Percentiles rank a stretch among this genome's conserved stretches.
Evolutionary conservation across 2,888 invertebrate genomes (phyloP).

Genomic region (Amphipyra tragopoginis): DNA sequence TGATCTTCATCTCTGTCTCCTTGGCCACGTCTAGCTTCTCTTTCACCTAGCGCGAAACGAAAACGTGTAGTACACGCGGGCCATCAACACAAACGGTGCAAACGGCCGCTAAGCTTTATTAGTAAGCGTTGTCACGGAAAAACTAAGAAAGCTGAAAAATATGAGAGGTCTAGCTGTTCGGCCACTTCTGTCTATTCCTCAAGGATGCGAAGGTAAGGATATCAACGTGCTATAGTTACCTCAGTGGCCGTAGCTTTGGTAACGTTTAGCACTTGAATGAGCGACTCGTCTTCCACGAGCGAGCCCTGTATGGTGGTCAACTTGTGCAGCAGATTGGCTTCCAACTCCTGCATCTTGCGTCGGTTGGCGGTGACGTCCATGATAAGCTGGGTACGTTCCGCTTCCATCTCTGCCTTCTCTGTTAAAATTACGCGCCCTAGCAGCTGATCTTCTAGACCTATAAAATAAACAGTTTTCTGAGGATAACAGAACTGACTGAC

Average conservation of each 20-base stretch:
- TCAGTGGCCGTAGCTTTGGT: constrained; percentile 95
- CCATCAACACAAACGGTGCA: too few relatives aligned
- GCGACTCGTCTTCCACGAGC: constrained; percentile 95
- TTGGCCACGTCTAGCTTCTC: constrained; percentile 94
- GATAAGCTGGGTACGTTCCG: constrained; percentile 94
- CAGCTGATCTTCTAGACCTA: constrained; percentile 95
- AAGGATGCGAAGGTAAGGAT: too few relatives aligned
- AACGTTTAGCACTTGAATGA: constrained; percentile 94
- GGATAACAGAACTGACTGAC: too few relatives aligned
- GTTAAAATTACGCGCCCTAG: constrained; percentile 95
- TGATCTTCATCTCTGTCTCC: constrained; percentile 95
- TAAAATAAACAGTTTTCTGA: not conserved
- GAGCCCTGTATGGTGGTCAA: constrained; percentile 96
- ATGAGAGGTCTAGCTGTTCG: too few relatives aligned
- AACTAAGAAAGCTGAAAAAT: too few relatives aligned
- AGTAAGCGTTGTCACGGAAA: too few relatives aligned
- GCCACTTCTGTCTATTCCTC: too few relatives aligned
- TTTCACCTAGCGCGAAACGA: constrained; percentile 87
- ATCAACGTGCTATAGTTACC: constrained; percentile 59
- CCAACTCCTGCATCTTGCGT: constrained; percentile 95
- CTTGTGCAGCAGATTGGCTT: constrained; percentile 95
- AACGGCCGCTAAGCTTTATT: too few relatives aligned
- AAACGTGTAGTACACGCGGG: not conserved
- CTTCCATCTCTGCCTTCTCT: constrained; percentile 95
- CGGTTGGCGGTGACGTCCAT: constrained; percentile 95